phyloP scores from a whole-genome alignment of 2,888 invertebrate species.

The Caenorhabditis doughertyi region DNA sequence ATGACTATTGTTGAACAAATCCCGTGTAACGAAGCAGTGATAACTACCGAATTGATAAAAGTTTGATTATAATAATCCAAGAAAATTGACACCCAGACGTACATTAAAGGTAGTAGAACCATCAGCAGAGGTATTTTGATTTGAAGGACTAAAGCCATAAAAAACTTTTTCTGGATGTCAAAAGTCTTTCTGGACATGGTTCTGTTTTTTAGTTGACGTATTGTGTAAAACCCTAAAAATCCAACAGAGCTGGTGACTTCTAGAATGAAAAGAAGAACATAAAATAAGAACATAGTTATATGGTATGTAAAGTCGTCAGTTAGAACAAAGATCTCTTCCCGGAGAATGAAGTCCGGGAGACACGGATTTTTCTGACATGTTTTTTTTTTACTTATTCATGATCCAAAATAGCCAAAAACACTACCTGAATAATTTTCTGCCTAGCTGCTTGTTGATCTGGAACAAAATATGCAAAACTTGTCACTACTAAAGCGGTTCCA shows the following conservation, averaged over 20 bases:
- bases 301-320: not conserved
- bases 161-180: constrained; percentile 16
- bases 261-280: not conserved
- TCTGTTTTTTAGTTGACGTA: not conserved
- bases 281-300: not conserved
- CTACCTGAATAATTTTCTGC: not conserved
- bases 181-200: constrained; percentile 12
- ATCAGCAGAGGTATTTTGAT: not conserved
- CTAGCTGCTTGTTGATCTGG: not conserved
- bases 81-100: not conserved
- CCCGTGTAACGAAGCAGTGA: not conserved
- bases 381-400: no score
- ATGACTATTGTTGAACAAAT: not conserved
- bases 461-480: not conserved
- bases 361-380: constrained; percentile 1
- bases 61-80: not conserved
- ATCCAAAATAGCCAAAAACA: no score
- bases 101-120: not conserved
- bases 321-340: not conserved
- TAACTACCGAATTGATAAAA: not conserved
- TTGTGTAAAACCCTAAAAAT: not conserved
- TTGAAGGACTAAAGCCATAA: constrained; percentile 15
- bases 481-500: not conserved
- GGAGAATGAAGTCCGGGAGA: constrained; percentile 4
- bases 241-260: not conserved